Percentiles rank a stretch among this genome's conserved stretches.
phyloP scores from a whole-genome alignment of 2,113 vertebrate species.

The Columba livia region DNA sequence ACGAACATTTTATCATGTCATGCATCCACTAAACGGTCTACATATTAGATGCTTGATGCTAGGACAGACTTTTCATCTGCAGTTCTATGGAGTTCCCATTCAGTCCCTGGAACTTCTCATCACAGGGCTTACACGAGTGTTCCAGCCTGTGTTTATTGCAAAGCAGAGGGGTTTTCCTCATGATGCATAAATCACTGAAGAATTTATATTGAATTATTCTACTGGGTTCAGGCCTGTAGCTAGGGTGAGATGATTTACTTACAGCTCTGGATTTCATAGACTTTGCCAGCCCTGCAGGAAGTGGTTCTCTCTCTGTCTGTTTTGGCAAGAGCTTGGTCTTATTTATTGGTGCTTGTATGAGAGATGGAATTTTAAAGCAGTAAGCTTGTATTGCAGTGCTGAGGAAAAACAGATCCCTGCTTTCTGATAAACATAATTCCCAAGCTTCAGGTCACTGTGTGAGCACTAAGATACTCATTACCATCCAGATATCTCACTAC shows the following conservation, averaged over 20 bases:
- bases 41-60: not conserved
- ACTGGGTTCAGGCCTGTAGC: not conserved
- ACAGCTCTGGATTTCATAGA: not conserved
- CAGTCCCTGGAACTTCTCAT: not conserved
- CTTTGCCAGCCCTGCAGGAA: constrained; percentile 27
- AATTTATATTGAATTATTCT: constrained; percentile 20
- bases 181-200: not conserved
- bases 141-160: constrained; percentile 7
- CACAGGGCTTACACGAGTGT: not conserved
- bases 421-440: constrained; percentile 35
- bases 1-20: not conserved
- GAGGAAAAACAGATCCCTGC: constrained; percentile 29
- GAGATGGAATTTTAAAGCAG: constrained; percentile 28
- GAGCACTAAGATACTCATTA: not conserved
- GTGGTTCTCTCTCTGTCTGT: not conserved
- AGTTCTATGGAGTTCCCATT: not conserved
- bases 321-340: constrained; percentile 18
- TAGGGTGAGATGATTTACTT: constrained; percentile 24
- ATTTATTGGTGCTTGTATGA: constrained; percentile 35
- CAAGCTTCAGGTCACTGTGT: not conserved
- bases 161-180: not conserved
- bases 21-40: not conserved
- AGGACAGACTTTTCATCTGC: not conserved
- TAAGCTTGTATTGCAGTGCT: not conserved
- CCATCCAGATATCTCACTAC: not conserved